Evolutionary conservation across 2,888 invertebrate genomes (phyloP), one percentile per base, ranked within the genome.

Genomic region (Agrilus biguttatus): DNA sequence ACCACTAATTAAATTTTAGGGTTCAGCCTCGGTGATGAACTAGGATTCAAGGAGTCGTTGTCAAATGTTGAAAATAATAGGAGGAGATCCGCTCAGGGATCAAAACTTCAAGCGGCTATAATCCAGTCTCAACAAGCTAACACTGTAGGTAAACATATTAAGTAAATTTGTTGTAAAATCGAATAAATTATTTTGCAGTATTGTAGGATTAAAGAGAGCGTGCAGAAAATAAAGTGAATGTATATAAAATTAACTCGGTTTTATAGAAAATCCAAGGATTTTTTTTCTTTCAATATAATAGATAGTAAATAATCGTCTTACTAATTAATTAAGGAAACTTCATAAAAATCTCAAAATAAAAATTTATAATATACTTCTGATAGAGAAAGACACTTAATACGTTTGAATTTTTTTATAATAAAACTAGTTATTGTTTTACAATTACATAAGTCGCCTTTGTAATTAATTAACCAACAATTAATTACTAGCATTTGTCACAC

Each of bases 21-120:
- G 52, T 86, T 90, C 65, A 85, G 84, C 58, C 68, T 89, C 13
- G 89, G 89, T 13, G 89, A 90, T 58, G 89, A 89, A 61, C 68
- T 89, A 46, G 88, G 88, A 21, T 88, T 90, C 59, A 75, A 77
- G 51, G 85, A 90, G 57, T 87, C 89, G 0, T 63, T 89, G 37
- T 81, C 86, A 2, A 87, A 86, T 60, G 60, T 78, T 52, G 74
- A 76, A 37, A 77, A 77, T 52, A 74, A 80, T 48, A 69, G 85
- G 48, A 71, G 85, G 62, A 70, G 52, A 54, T 68, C 36, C 58
- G 70, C 56, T 48, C 58, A 59, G 12, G 56, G 58, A 48, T 59
- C 60, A 1, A 59, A 57, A 46, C 51, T 65, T 28, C 59, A 63
- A 47, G 60, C 61, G 2, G 58, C 60, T 42, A 45, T 61, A 33